A percentile compares a stretch with the other conserved stretches of the same genome.
These are phyloP conservation scores for Colinus virginianus DNA, from an alignment of 2,113 vertebrate genomes.

Conservation along the genomic window DNA sequence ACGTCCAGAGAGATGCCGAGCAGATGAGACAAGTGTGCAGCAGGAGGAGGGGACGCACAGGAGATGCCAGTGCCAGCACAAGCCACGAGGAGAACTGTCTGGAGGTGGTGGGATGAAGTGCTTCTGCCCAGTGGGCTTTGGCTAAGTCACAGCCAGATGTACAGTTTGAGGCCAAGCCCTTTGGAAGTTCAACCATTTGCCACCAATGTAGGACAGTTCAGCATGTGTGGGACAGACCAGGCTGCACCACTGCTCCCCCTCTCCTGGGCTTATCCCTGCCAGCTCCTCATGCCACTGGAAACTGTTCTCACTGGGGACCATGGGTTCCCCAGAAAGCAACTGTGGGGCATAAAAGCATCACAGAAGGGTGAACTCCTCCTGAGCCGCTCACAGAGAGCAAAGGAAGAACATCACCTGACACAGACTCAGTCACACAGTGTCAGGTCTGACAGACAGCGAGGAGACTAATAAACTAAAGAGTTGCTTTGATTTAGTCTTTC, in stretches of 20 bases:
- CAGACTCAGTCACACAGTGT: conserved; percentile 49
- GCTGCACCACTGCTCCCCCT: not conserved
- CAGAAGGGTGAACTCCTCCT: not conserved
- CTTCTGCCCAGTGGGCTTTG: not conserved
- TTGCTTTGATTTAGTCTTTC: conserved; percentile 69
- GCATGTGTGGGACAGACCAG: not conserved
- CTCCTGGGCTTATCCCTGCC: accelerated
- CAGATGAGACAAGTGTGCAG: accelerated
- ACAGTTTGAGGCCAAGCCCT: not conserved
- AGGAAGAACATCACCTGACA: not conserved
- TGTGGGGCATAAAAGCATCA: not conserved
- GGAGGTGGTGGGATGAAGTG: accelerated
- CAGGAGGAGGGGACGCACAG: not conserved
- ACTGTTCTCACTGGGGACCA: accelerated
- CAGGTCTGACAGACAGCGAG: conserved; percentile 48
- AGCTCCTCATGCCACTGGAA: accelerated
- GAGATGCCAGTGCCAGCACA: accelerated
- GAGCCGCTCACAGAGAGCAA: accelerated
- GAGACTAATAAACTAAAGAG: conserved; percentile 43
- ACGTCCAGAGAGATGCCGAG: not conserved
- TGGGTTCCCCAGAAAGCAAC: not conserved
- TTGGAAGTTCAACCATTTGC: not conserved
- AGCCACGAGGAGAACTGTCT: not conserved
- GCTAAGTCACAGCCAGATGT: not conserved
- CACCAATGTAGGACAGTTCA: not conserved